These are phyloP conservation scores for Hippocampus guttulatus DNA, from an alignment of 2,113 vertebrate species.

Conservation along the genomic window DNA sequence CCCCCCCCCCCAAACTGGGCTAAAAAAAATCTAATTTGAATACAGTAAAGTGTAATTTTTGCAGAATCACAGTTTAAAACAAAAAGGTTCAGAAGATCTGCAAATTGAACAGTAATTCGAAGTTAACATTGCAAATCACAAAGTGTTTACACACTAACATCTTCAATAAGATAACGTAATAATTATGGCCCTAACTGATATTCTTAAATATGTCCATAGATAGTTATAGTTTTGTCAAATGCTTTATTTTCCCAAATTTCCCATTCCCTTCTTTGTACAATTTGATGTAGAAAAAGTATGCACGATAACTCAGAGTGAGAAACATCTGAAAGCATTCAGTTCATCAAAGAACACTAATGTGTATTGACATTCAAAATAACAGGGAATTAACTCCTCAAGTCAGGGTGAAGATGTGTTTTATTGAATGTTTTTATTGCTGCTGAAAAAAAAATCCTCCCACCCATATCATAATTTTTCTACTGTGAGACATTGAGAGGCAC, in stretches of 20 bases:
- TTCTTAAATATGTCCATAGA: neutral
- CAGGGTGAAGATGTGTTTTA: constrained; percentile 4
- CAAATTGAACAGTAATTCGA: neutral
- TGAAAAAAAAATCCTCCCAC: constrained; percentile 10
- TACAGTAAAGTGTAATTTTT: neutral
- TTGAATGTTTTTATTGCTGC: constrained; percentile 11
- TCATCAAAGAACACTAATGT: constrained; percentile 4
- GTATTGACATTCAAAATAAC: constrained; percentile 10
- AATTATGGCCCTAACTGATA: neutral
- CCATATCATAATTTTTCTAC: neutral
- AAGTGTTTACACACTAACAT: neutral
- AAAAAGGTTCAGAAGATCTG: neutral
- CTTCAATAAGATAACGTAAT: neutral
- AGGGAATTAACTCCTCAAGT: constrained; percentile 2
- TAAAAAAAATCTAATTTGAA: neutral
- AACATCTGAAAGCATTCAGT: constrained; percentile 9
- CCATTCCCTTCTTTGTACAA: neutral
- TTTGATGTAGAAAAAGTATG: neutral
- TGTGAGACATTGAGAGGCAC: neutral
- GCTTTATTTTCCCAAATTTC: neutral
- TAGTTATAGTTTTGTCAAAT: neutral
- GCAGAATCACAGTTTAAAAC: neutral
- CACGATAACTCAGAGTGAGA: neutral
- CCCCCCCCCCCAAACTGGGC: neutral
- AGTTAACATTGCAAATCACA: neutral